Evolutionary conservation across 2,888 invertebrate genomes (phyloP).

Genomic region (Epistrophe eligans): DNA sequence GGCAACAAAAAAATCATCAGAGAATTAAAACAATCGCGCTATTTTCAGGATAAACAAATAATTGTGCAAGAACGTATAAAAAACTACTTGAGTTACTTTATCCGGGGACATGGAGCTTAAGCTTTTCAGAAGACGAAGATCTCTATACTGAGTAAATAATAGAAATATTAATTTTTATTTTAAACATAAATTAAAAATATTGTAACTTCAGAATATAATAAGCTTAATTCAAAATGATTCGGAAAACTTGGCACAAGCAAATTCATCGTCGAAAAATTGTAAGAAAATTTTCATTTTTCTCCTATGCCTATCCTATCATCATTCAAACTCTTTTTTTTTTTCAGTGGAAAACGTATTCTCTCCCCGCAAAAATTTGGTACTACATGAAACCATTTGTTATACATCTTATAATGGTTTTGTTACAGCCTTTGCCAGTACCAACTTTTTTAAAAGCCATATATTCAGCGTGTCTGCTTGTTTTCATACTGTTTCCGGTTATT

Average conservation of each 20-base stretch:
- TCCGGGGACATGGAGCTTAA: too few species aligned
- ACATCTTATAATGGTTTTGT: conserved; percentile 54
- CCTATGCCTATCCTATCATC: neutral
- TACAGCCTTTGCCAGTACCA: conserved; percentile 53
- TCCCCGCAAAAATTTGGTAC: conserved; percentile 36
- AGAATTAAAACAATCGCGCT: too few species aligned
- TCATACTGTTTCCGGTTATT: conserved; percentile 51
- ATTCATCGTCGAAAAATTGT: conserved; percentile 66
- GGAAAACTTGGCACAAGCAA: conserved; percentile 63
- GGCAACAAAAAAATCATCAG: too few species aligned
- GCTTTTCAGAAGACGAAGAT: too few species aligned
- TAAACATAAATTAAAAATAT: neutral
- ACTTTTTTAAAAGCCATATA: conserved; percentile 48
- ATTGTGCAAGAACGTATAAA: too few species aligned
- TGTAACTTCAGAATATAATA: neutral
- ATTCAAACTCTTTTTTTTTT: neutral
- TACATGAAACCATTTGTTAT: conserved; percentile 56
- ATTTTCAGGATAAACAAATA: too few species aligned
- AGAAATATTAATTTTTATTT: too few species aligned
- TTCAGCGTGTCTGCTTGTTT: conserved; percentile 40
- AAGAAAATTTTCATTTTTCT: neutral
- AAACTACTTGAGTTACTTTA: too few species aligned
- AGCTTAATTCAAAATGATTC: conserved; percentile 37
- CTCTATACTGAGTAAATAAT: too few species aligned
- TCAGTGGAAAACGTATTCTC: conserved; percentile 48